Conservation (phyloP, 2,797 vertebrate genomes). For the Glyptemys insculpta region DNA sequence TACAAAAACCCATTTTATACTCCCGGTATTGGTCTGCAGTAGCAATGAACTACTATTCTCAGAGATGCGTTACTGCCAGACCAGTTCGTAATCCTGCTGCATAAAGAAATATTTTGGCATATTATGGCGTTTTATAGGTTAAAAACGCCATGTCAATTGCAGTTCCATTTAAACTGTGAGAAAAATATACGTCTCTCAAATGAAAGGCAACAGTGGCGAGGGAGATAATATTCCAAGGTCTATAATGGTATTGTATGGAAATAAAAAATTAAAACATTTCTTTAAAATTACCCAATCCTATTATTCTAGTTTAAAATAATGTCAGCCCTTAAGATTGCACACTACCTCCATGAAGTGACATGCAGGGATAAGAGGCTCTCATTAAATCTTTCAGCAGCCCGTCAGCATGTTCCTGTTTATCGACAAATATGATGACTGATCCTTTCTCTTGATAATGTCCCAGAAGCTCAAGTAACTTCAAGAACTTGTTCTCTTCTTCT, state of each 20-base stretch:
- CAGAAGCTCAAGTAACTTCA: constrained; percentile 96
- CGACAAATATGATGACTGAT: constrained; percentile 97
- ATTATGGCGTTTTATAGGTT: background rate
- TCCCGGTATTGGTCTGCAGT: background rate
- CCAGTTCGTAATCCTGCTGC: background rate
- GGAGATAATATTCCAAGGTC: background rate
- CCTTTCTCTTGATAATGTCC: constrained; percentile 99
- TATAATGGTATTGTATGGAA: background rate
- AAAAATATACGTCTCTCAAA: background rate
- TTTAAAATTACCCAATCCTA: background rate
- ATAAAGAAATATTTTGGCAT: background rate
- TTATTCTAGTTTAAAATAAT: background rate
- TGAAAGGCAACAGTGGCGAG: background rate
- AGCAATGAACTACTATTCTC: background rate
- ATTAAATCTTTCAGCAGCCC: constrained; percentile 95
- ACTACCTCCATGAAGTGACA: constrained; percentile 98
- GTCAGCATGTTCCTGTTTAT: constrained; percentile 98
- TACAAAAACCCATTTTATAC: background rate
- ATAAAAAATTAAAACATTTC: background rate
- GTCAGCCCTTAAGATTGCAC: background rate
- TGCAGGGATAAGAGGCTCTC: constrained; percentile 98
- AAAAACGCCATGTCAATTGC: background rate
- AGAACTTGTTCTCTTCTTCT: constrained; percentile 97
- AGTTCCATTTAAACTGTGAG: background rate
- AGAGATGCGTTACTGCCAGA: background rate